These are phyloP conservation scores for Hypothenemus hampei DNA, from an alignment of 1,140 invertebrate species.

Conservation along the genomic window DNA sequence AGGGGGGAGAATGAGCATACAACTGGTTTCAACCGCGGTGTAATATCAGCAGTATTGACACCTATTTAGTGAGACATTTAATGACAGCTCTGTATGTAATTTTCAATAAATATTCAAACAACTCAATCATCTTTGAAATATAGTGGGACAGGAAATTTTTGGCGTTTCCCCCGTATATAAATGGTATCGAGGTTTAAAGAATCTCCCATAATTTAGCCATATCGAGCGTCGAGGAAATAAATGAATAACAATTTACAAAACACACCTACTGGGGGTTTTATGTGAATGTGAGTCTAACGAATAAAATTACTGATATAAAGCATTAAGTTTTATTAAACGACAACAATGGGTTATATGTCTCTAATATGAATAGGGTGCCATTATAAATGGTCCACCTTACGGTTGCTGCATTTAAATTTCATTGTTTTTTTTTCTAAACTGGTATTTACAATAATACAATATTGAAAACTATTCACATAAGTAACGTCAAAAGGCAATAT, in stretches of 20 bases:
- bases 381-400: slow-evolving; percentile 29
- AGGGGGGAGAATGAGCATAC: too few relatives aligned
- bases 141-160: neutral
- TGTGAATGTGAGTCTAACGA: slow-evolving; percentile 9
- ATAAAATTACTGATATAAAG: slow-evolving; percentile 29
- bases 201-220: slow-evolving; percentile 1
- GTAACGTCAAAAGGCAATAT: slow-evolving; percentile 2
- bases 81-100: too few relatives aligned
- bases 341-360: slow-evolving; percentile 34
- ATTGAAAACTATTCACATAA: too few relatives aligned
- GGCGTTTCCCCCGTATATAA: neutral
- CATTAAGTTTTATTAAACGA: slow-evolving; percentile 32
- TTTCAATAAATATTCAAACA: too few relatives aligned
- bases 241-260: slow-evolving; percentile 25
- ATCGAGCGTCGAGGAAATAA: slow-evolving; percentile 6
- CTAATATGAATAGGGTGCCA: slow-evolving; percentile 27
- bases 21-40: too few relatives aligned
- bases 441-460: neutral
- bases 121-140: too few relatives aligned
- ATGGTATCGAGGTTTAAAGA: neutral
- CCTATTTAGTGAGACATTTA: too few relatives aligned
- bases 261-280: slow-evolving; percentile 24
- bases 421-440: slow-evolving; percentile 5
- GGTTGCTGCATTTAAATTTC: slow-evolving; percentile 16
- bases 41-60: too few relatives aligned